Conservation (phyloP, 1,140 invertebrate species). For the Cydia splendana region DNA sequence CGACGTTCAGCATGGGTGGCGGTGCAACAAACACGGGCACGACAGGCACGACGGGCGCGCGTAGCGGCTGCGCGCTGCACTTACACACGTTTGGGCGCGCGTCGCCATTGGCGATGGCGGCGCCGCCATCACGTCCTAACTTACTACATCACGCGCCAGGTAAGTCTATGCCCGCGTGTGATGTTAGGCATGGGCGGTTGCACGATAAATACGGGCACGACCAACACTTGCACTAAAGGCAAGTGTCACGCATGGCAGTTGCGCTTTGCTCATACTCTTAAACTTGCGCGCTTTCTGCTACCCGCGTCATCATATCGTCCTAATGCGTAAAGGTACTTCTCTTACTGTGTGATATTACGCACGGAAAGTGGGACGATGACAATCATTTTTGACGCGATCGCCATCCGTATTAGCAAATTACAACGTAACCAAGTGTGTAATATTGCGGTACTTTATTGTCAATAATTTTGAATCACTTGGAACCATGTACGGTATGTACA, state of each 20-base stretch:
- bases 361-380: too few species aligned
- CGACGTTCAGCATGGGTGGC: constrained; percentile 87
- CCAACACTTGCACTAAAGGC: constrained; percentile 30
- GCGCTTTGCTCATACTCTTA: too few species aligned
- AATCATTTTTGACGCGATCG: too few species aligned
- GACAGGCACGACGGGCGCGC: constrained; percentile 66
- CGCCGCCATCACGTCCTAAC: constrained; percentile 56
- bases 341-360: background rate
- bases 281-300: too few species aligned
- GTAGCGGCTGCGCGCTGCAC: constrained; percentile 84
- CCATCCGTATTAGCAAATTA: too few species aligned
- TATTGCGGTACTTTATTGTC: too few species aligned
- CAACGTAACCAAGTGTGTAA: too few species aligned
- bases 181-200: constrained; percentile 78
- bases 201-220: constrained; percentile 44
- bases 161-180: constrained; percentile 34
- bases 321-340: constrained; percentile 47
- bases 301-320: constrained; percentile 55
- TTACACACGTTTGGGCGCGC: constrained; percentile 88
- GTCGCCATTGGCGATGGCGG: constrained; percentile 80
- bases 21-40: constrained; percentile 49
- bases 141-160: constrained; percentile 54
- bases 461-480: too few species aligned
- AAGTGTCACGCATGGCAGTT: too few species aligned
- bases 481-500: too few species aligned